Base-by-base conservation (phyloP, 2,888 invertebrate species). In the Lottia gigantea region DNA sequence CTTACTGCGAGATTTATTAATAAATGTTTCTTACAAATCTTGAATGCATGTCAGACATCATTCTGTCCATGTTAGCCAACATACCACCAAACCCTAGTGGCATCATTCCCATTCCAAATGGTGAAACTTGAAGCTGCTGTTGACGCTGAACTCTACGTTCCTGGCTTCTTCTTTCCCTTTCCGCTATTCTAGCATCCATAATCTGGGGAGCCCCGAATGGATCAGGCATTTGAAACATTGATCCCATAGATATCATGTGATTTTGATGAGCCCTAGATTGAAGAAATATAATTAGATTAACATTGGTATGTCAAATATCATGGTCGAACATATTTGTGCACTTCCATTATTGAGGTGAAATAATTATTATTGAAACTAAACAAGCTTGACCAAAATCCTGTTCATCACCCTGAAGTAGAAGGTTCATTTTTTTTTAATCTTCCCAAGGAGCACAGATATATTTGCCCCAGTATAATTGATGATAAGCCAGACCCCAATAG, bases 51-150 rank as follows among this genome's bases (percentile, higher is more conserved):
- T 82, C 81, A 25, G 71, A 64, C 84, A 84, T 85, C 82, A 83
- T 84, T 25, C 71, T 78, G 2, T 79, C 73, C 83, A 84, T 84
- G 68, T 84, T 82, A n/a, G 74, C 77, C 72, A 83, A 83, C 80
- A 85, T 82, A 64, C 71, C 73, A 11, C 76, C 80, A 74, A 85
- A 82, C 23, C 74, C 73, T 12, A 73, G 65, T 62, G 16, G 68
- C 68, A 45, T 74, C 64, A 61, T 74, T 70, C 47, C 68, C 64
- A 31, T 68, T 67, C 16, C 25, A 31, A 23, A 62, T n/a, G 40
- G 46, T 14, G 19, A 25, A 47, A 69, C 66, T n/a, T 65, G 67
- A 45, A 65, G 68, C 55, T 73, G 75, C 46, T 71, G 72, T 26
- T 70, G 76, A 25, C 69, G 49, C 46, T 68, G 73, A 46, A 49